These are phyloP conservation scores for Toxotes lorentzi DNA, from an alignment of 2,797 vertebrate genomes.

Conservation along the genomic window DNA sequence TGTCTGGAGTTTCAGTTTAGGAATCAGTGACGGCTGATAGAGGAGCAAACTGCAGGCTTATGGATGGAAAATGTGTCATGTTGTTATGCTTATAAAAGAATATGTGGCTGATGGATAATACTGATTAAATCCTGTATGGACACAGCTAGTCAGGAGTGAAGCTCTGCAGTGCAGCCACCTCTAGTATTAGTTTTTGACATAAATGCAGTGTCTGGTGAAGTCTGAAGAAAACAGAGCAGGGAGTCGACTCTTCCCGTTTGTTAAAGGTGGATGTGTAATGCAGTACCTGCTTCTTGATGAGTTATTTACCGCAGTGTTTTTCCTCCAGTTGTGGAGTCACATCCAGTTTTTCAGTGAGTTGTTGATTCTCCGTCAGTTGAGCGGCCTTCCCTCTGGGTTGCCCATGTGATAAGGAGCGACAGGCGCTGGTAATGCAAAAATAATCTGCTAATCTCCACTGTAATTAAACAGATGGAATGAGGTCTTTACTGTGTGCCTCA, in stretches of 20 bases:
- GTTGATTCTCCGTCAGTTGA: conserved; percentile 50
- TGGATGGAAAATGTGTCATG: too few species aligned
- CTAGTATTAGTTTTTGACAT: too few species aligned
- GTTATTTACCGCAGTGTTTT: not conserved
- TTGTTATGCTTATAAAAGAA: too few species aligned
- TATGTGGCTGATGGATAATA: not conserved
- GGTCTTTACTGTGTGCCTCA: conserved; percentile 78
- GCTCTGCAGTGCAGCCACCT: not conserved
- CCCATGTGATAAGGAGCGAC: conserved; percentile 71
- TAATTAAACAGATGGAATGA: conserved; percentile 88
- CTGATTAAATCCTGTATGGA: not conserved
- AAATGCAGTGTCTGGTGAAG: too few species aligned
- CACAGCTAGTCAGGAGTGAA: not conserved
- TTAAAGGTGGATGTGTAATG: conserved; percentile 1
- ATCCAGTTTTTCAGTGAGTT: conserved; percentile 38
- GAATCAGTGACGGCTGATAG: too few species aligned
- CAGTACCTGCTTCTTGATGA: conserved; percentile 17
- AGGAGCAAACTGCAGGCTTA: too few species aligned
- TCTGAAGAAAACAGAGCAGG: too few species aligned
- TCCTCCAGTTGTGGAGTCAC: conserved; percentile 7
- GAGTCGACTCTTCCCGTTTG: too few species aligned
- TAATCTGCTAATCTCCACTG: conserved; percentile 86
- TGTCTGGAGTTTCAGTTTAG: too few species aligned
- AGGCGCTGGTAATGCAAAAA: conserved; percentile 84
- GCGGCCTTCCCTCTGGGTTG: conserved; percentile 61